A percentile compares a stretch with the other conserved stretches of the same genome.
Evolutionary conservation across 2,888 invertebrate species (phyloP).

Genomic region (Nymphalis polychloros): DNA sequence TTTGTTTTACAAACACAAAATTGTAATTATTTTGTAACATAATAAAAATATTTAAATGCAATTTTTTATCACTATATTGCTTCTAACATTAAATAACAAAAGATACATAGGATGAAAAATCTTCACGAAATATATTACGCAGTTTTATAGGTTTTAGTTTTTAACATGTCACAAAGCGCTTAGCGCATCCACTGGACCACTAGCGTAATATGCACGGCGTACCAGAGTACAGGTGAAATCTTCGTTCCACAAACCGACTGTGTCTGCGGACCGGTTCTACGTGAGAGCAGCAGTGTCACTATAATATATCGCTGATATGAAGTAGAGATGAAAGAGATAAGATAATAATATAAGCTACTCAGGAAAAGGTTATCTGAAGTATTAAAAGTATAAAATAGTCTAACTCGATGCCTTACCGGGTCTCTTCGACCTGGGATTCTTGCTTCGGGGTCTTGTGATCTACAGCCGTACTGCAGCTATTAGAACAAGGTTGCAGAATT

Average conservation of each 20-base stretch:
- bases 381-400: background rate
- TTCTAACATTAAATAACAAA: no score
- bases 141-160: background rate
- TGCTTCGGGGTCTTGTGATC: no score
- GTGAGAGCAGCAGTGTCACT: constrained; percentile 21
- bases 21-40: no score
- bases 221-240: constrained; percentile 61
- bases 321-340: constrained; percentile 8
- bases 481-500: background rate
- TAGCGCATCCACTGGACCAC: constrained; percentile 3
- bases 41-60: no score
- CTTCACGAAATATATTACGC: no score
- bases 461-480: no score
- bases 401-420: no score
- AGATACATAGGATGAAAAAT: no score
- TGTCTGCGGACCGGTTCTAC: constrained; percentile 54
- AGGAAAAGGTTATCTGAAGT: no score
- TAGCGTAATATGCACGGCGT: constrained; percentile 40
- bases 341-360: background rate
- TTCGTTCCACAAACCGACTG: constrained; percentile 58
- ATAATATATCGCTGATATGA: constrained; percentile 20
- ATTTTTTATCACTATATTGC: no score
- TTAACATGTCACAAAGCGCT: background rate
- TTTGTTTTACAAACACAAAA: no score
- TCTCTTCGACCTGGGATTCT: no score